Evolutionary conservation across 2,888 invertebrate species (phyloP), one percentile per base, ranked within the genome.

Genomic region (Diachrysia chrysitis): DNA sequence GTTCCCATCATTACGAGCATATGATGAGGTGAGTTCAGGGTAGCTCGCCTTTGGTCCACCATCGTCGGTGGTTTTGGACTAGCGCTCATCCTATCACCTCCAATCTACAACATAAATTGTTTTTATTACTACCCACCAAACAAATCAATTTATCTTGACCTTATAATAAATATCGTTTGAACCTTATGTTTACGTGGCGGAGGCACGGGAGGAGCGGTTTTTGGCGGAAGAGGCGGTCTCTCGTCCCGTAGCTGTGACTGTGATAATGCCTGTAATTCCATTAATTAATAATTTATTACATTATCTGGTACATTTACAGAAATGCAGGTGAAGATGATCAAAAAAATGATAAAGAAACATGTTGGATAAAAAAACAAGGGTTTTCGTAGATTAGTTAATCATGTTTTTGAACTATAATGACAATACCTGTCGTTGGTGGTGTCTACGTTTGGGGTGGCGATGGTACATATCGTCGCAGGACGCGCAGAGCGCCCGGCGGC

Each of bases 381-480:
- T 21, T 48, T 10, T 32, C 32, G 10, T 32, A 2, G 32, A 10
- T 32, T 10, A 10, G 10, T 32, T 32, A 10, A 32, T 32, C 10
- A 32, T 2, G 32, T 32, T 2, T 0, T 9, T 32, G 32, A 2
- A 32, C 2, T 10, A 32, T 29, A 29, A 29, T 29, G 7, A 37
- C 16, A 16, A 16, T 14, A 97, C 98, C 96, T 97, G 97, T 87
- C 99, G 95, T 76, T 97, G 95, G 89, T 99, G 99, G 75, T 96
- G 96, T 81, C 97, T 97, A 73, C 98, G 95, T 87, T 98, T 98
- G 0, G 99, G 98, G 90, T 99, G 99, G 75, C 98, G 96, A 91
- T 99, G 98, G 92, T 98, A 99, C 98, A 98, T 98, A 89, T 98
- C 98, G 89, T 99, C 98, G 93, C 99, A 99, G 55, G 98, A 98